Evolutionary conservation across 2,113 vertebrate genomes (phyloP), one percentile per base, ranked within the genome.

Genomic region (Sylvilagus bachmani): DNA sequence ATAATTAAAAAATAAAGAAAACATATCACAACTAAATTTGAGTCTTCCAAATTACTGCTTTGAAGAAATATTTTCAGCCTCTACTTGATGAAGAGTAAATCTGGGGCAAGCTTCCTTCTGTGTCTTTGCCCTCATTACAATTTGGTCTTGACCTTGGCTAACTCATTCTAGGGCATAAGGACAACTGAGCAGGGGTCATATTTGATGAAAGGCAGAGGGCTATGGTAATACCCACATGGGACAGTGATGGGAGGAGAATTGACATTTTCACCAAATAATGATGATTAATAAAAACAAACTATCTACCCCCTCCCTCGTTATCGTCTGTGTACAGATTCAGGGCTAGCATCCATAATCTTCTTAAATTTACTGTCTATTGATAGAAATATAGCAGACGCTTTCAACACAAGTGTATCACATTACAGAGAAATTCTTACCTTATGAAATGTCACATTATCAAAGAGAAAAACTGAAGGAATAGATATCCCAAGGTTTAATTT

Each of bases 121-220:
- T 66, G 53, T 91, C 51, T 95, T 74, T 98, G 94, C 38, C 73
- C 80, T 19, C 96, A 90, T 93, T 94, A 95, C 69, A 94, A 78
- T 95, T 96, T 97, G 93, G 79, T 87, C 77, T 44, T 98, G 97
- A 98, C 97, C 95, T 97, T 86, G 49, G 9, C 71, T 97, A 88
- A 97, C 89, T 86, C 84, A 4, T 91, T 90, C 55, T 90, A 80
- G 58, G 86, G 86, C 91, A 91, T 97, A 96, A 96, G 78, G 92
- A 95, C 87, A 36, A 95, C 75, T 77, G 70, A 97, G 74, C 86
- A 81, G 78, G 77, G 90, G 91, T 95, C 87, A 69, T 62, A 70
- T 89, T 93, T 98, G 97, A 98, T 98, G 97, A 98, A 98, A 98
- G 97, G 61, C 97, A 98, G 98, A 98, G 92, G 91, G 95, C 84